Conservation (phyloP, 30 jellyfish, hydroid and myxozoan species). For the Catostylus mosaicus region DNA sequence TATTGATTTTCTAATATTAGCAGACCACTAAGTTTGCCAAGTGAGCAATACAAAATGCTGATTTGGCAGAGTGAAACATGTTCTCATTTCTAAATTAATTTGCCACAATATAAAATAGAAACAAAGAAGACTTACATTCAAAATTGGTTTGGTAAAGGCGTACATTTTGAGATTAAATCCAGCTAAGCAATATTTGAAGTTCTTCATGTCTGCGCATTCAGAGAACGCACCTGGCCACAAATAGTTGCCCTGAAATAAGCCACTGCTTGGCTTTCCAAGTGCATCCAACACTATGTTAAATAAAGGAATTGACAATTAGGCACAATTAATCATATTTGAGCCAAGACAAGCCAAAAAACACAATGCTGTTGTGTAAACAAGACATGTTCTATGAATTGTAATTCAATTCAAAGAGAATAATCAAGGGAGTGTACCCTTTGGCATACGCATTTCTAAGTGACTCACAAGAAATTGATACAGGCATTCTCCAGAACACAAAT, state of each 20-base stretch:
- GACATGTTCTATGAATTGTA: no score
- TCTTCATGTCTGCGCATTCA: constrained; percentile 44
- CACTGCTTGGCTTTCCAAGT: constrained; percentile 79
- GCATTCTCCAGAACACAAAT: no score
- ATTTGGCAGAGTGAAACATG: background rate
- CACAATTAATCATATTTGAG: background rate
- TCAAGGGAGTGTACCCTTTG: no score
- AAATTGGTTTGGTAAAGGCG: background rate
- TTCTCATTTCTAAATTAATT: no score
- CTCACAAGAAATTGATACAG: no score
- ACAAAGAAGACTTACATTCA: constrained; percentile 1
- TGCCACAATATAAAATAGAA: background rate
- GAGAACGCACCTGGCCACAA: constrained; percentile 70
- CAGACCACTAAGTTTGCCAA: no score
- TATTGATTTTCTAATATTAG: no score
- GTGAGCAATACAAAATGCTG: no score
- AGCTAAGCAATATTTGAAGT: constrained; percentile 63
- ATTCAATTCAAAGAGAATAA: no score
- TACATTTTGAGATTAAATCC: constrained; percentile 28
- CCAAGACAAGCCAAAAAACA: background rate
- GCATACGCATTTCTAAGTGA: no score
- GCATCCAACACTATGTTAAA: constrained; percentile 38
- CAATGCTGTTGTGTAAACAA: no score
- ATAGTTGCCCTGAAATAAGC: constrained; percentile 61
- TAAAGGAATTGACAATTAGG: no score